phyloP scores from a whole-genome alignment of 2,113 vertebrate genomes.

The Centropus bengalensis region DNA sequence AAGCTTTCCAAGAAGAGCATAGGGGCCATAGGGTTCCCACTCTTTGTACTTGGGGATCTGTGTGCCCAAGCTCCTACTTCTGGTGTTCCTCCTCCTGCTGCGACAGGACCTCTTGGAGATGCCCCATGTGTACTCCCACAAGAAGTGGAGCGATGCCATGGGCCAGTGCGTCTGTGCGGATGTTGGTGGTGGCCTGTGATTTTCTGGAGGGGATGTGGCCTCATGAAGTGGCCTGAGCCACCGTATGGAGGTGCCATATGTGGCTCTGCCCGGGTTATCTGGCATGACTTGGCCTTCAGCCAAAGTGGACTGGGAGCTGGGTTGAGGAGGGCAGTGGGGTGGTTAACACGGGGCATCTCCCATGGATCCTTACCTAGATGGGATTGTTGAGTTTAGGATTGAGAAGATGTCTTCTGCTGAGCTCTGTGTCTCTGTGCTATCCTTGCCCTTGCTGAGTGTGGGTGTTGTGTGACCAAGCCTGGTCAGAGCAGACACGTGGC shows the following conservation, averaged over 20 bases:
- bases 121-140: neutral
- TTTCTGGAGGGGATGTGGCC: neutral
- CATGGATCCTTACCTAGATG: neutral
- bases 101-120: neutral
- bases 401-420: neutral
- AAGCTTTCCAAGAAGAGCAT: neutral
- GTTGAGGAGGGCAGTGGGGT: neutral
- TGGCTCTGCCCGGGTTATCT: neutral
- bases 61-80: neutral
- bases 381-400: neutral
- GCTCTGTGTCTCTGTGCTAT: neutral
- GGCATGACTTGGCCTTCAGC: neutral
- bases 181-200: neutral
- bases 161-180: neutral
- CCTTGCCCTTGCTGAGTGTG: neutral
- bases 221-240: neutral
- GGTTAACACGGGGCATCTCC: neutral
- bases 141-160: accelerated
- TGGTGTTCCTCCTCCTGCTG: neutral
- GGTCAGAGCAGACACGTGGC: accelerated
- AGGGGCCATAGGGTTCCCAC: neutral
- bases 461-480: neutral
- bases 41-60: neutral
- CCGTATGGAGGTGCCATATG: accelerated
- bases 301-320: neutral